These are phyloP conservation scores for Acanthaster planci DNA, from an alignment of 35 echinoderm and acorn worm genomes.

Conservation along the genomic window DNA sequence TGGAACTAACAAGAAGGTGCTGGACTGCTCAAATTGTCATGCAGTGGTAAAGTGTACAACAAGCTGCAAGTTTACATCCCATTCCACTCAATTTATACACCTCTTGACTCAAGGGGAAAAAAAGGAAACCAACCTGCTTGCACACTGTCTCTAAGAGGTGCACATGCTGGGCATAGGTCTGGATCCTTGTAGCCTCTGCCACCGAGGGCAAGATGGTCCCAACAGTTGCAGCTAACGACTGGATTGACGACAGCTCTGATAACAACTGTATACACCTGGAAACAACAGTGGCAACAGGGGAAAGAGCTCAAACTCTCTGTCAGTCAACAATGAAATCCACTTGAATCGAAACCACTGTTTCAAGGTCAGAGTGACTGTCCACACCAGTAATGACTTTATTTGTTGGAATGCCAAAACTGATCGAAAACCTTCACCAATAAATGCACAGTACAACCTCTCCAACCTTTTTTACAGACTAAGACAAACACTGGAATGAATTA, in stretches of 20 bases:
- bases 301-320: background rate
- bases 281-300: background rate
- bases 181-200: constrained; percentile 65
- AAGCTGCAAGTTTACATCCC: background rate
- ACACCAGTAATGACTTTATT: too few species aligned
- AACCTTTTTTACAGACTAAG: too few species aligned
- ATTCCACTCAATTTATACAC: background rate
- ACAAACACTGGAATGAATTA: too few species aligned
- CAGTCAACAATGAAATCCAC: too few species aligned
- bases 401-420: too few species aligned
- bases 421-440: too few species aligned
- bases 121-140: constrained; percentile 66
- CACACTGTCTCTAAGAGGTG: constrained; percentile 87
- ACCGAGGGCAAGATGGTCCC: constrained; percentile 70
- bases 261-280: constrained; percentile 81
- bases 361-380: too few species aligned
- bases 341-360: too few species aligned
- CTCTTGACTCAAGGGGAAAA: background rate
- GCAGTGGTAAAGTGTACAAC: too few species aligned
- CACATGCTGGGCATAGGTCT: constrained; percentile 82
- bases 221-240: constrained; percentile 39
- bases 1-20: too few species aligned
- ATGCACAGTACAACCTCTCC: too few species aligned
- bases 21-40: too few species aligned
- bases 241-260: constrained; percentile 72